phyloP scores from a whole-genome alignment of 2,797 vertebrate species.

The Neosilurus hyrtlii region DNA sequence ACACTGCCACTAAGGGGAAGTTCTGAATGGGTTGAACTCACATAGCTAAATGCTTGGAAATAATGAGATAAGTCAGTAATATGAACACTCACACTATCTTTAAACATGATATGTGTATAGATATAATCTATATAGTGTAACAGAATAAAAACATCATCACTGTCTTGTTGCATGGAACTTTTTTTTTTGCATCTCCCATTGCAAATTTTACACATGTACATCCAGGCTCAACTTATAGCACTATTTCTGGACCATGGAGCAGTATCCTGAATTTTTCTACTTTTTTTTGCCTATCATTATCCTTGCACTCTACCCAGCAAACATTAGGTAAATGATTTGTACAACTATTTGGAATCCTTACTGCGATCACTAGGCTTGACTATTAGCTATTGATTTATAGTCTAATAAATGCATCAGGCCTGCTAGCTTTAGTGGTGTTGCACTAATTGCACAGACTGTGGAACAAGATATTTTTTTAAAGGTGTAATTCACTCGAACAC shows the following conservation, averaged over 20 bases:
- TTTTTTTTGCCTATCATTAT: neutral
- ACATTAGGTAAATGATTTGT: slow-evolving; percentile 3
- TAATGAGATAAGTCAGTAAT: neutral
- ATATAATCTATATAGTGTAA: neutral
- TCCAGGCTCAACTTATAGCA: neutral
- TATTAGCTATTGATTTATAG: slow-evolving; percentile 25
- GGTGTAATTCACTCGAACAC: neutral
- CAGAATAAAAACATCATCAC: neutral
- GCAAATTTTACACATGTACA: neutral
- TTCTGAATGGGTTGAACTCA: slow-evolving; percentile 13
- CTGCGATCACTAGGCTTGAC: neutral
- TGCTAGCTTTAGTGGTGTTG: slow-evolving; percentile 15
- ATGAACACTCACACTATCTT: neutral
- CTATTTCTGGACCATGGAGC: neutral
- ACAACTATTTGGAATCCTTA: neutral
- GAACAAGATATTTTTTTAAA: slow-evolving; percentile 7
- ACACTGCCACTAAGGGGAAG: slow-evolving; percentile 36
- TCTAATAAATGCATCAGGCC: slow-evolving; percentile 7
- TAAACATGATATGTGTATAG: neutral
- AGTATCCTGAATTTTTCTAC: neutral
- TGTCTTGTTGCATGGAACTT: neutral
- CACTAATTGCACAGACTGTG: neutral
- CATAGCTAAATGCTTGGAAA: neutral
- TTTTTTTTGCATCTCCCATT: neutral
- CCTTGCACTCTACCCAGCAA: neutral